A percentile compares a stretch with the other conserved stretches of the same genome.
Evolutionary conservation across 2,113 vertebrate species (phyloP).

Genomic region (Bos taurus): ARS-UCD2.0 NC_037343.1:52891001-52891500

Average conservation of each 20-base stretch:
- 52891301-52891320: neutral
- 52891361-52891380: fast-evolving
- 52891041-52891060: fast-evolving
- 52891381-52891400: fast-evolving
- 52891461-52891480: neutral
- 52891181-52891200: fast-evolving
- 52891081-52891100: neutral
- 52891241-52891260: neutral
- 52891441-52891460: neutral
- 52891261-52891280: fast-evolving
- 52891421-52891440: neutral
- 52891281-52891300: neutral
- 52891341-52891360: neutral
- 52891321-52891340: neutral
- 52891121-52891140: neutral
- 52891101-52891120: neutral
- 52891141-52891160: fast-evolving
- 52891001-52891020: neutral
- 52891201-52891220: fast-evolving
- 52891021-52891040: neutral
- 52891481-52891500: neutral
- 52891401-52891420: neutral
- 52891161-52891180: neutral
- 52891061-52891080: neutral
- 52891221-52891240: neutral